Base-by-base conservation (phyloP, 2,797 vertebrate species). In the Tympanoctomys barrerae region DNA sequence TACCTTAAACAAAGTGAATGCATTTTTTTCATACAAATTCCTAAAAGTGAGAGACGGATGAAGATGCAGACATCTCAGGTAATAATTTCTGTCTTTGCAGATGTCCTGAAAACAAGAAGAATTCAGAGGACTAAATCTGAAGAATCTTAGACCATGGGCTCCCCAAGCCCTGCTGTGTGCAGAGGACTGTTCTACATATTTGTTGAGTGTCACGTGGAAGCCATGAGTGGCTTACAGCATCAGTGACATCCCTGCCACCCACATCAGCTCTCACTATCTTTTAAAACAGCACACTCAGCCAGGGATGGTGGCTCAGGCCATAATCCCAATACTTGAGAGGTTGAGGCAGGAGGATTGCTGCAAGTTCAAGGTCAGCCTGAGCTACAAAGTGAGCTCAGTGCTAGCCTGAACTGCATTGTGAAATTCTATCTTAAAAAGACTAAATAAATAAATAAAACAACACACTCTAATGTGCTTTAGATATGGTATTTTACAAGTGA, bases 401-500 rank as follows among this genome's bases (percentile, higher is more conserved):
- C 54, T 14, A 57, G 14, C 54, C 14, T 57, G 16, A 57, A 57
- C 54, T 57, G 54, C 16, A 18, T 57, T 4, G 54, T 18, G 54
- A 57, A 57, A 57, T 9, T 14, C 54, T 57, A 14, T 57, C 54
- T 57, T 57, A 57, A 57, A 18, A 57, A 57, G 54, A 57, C 54
- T 57, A 2, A 54, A 54, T 54, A 57, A 57, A 57, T 57, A 57
- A 57, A 57, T 66, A 62, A 68, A 39, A 22, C 46, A 54, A 19
- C 18, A 31, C 9, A 5, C 52, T 87, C 26, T 39, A 12, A 79
- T 13, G 33, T 36, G 26, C 82, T 66, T 31, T 54, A 57, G 54
- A 61, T 86, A 87, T 42, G 64, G 39, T n/a, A 22, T 57, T 95
- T 86, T 75, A 52, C 21, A 18, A 66, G 36, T 68, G 57, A 66